These are phyloP conservation scores for Pseudorhombus dupliciocellatus DNA, from an alignment of 2,113 vertebrate genomes.

Conservation along the genomic window DNA sequence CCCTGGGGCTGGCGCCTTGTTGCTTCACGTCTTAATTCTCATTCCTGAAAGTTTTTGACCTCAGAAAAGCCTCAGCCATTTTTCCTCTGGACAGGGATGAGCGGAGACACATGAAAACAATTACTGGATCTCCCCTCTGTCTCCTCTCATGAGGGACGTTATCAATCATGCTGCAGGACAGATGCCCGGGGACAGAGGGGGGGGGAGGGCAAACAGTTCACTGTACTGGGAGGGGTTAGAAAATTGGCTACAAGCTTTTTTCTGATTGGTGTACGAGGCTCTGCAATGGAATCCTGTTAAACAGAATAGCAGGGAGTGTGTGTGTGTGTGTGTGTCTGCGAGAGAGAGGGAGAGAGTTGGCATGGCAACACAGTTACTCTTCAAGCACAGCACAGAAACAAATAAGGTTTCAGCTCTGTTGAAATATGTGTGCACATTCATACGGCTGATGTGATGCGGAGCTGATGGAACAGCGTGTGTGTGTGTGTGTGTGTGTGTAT, in stretches of 20 bases:
- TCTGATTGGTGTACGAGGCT: constrained; percentile 70
- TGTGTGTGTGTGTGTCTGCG: neutral
- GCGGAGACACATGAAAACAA: constrained; percentile 38
- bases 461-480: constrained; percentile 16
- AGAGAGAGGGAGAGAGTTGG: constrained; percentile 53
- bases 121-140: constrained; percentile 20
- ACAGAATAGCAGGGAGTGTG: constrained; percentile 58
- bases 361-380: constrained; percentile 76
- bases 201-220: constrained; percentile 57
- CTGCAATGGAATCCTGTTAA: constrained; percentile 76
- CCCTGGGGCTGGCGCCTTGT: too few species aligned
- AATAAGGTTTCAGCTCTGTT: constrained; percentile 64
- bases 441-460: constrained; percentile 39
- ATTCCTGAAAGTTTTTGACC: constrained; percentile 25
- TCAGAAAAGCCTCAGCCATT: constrained; percentile 5
- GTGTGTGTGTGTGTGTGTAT: neutral
- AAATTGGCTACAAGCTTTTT: constrained; percentile 62
- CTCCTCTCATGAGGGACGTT: constrained; percentile 38
- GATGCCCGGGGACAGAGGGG: constrained; percentile 52
- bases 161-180: constrained; percentile 69
- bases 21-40: constrained; percentile 12
- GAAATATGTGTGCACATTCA: constrained; percentile 66
- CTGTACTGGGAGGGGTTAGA: constrained; percentile 58
- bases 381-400: constrained; percentile 71
- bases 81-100: constrained; percentile 19